Percentiles rank a stretch among this genome's conserved stretches.
These are phyloP conservation scores for Megatriorchis doriae DNA, from an alignment of 2,113 vertebrate genomes.

Conservation along the genomic window DNA sequence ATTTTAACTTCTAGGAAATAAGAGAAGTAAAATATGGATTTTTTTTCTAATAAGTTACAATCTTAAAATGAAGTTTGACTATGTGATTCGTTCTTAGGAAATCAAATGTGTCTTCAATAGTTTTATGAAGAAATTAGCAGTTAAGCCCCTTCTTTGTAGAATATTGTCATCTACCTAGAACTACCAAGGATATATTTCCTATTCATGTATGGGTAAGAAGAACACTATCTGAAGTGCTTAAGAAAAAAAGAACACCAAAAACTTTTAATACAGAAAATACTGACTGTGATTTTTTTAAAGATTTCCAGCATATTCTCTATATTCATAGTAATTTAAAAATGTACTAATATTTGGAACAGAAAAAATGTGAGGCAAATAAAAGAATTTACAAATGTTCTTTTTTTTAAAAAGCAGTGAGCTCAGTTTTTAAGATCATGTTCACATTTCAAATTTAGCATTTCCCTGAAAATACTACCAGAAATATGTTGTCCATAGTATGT, in stretches of 20 bases:
- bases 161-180: neutral
- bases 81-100: neutral
- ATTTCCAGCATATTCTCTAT: neutral
- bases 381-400: accelerated
- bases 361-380: neutral
- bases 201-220: neutral
- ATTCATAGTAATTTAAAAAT: neutral
- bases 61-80: neutral
- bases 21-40: neutral
- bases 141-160: neutral
- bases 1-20: neutral
- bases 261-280: neutral
- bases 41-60: neutral
- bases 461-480: neutral
- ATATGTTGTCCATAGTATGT: neutral
- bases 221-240: neutral
- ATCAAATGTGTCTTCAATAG: neutral
- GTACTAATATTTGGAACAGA: neutral
- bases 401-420: neutral
- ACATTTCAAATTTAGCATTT: neutral
- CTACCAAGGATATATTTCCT: neutral
- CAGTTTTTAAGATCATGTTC: neutral
- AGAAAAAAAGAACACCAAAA: neutral
- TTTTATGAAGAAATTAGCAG: neutral
- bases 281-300: neutral